Base-by-base conservation (phyloP, 2,888 invertebrate genomes). In the Cepaea hortensis region DNA sequence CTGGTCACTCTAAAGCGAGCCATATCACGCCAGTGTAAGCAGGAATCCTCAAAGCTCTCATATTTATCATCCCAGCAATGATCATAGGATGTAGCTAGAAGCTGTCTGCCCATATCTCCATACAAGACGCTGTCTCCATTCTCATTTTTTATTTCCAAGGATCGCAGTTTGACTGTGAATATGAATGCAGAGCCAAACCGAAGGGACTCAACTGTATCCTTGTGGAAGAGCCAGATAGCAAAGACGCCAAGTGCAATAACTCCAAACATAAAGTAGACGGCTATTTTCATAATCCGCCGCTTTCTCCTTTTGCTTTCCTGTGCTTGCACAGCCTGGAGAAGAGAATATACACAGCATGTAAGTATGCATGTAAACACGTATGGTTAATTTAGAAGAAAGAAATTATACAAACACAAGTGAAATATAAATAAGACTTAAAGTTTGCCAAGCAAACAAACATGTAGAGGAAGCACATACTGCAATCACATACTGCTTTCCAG, bases 161-260 rank as follows among this genome's bases (percentile, higher is more conserved):
- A 87, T 20, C 89, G 87, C n/a, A 89, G 85, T 86, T 90, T 90
- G 23, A 88, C 89, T 15, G 89, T 89, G 86, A 90, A 88, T 62
- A 88, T 76, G 79, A 90, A 90, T 35, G 80, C 85, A 11, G 83
- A 46, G 70, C 87, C 89, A 75, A 90, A 87, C 48, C 86, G 85
- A n/a, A 90, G 86, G 23, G 88, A 87, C 61, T 88, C 90, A 9
- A 88, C 86, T 20, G 85, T 80, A 55, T 89, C 90, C 81, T 90
- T 90, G 83, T 90, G 89, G 61, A 90, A 89, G 55, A 90, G 88
- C 90, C 90, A 90, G 83, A 90, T 89, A 72, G 88, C 87, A 61
- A 90, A 90, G 4, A 90, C 89, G 13, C 90, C 89, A 62, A 89
- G 79, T 11, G 89, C 88, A 70, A 90, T 89, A 84, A 90, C 82